Percentiles rank a stretch among this genome's conserved stretches.
These are phyloP conservation scores for Phoenoteleia sp. DNA, from an alignment of 2,888 invertebrate species.

Conservation along the genomic window DNA sequence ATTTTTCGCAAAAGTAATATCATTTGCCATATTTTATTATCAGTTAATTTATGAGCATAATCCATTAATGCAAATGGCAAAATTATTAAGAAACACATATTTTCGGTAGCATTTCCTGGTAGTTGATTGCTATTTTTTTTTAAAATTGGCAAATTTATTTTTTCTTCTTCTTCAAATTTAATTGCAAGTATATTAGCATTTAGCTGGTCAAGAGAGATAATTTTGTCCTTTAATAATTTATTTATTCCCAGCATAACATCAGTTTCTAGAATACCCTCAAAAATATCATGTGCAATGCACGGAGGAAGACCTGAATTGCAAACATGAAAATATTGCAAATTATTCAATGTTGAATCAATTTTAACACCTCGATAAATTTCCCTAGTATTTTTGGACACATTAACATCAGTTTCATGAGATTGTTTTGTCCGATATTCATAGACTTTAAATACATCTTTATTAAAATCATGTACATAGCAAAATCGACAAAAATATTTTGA, in stretches of 20 bases:
- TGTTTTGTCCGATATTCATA: conserved; percentile 12
- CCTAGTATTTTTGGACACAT: conserved; percentile 14
- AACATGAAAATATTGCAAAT: conserved; percentile 71
- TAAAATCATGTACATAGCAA: conserved; percentile 27
- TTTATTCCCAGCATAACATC: conserved; percentile 71
- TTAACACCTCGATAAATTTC: conserved; percentile 59
- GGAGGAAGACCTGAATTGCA: conserved; percentile 72
- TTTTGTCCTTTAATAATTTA: conserved; percentile 56
- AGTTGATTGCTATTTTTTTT: conserved; percentile 2
- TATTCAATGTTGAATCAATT: conserved; percentile 71
- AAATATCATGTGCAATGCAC: conserved; percentile 77
- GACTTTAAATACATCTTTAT: conserved; percentile 4
- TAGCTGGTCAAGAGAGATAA: conserved; percentile 3
- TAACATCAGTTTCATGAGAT: conserved; percentile 11
- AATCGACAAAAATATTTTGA: conserved; percentile 25
- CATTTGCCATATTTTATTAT: conserved; percentile 35
- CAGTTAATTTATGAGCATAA: background rate
- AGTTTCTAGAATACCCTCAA: conserved; percentile 70
- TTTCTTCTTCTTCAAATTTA: conserved; percentile 1
- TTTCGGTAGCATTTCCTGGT: conserved; percentile 8
- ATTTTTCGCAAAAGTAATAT: conserved; percentile 21
- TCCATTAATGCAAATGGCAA: conserved; percentile 28
- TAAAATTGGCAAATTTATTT: conserved; percentile 20
- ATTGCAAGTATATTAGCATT: conserved; percentile 17
- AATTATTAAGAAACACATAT: conserved; percentile 23